A percentile compares a stretch with the other conserved stretches of the same genome.
phyloP scores from a whole-genome alignment of 1,140 invertebrate species.

The Sitodiplosis mosellana region DNA sequence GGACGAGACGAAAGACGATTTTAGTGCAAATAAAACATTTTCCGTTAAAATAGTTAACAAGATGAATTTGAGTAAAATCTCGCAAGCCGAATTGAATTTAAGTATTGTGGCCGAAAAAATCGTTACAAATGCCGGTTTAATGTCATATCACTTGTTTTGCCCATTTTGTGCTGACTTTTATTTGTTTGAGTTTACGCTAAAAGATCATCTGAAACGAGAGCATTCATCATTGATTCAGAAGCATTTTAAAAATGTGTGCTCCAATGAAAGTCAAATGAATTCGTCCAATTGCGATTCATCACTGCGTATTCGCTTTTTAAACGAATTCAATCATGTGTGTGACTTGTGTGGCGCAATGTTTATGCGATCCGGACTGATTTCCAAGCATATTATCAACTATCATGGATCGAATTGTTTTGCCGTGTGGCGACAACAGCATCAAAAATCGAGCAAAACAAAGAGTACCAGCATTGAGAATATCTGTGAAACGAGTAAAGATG shows the following conservation, averaged over 20 bases:
- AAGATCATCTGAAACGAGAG: not conserved
- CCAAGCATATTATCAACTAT: not conserved
- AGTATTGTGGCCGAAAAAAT: not conserved
- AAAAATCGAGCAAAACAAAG: not conserved
- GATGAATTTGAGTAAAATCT: too few species aligned
- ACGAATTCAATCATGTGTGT: not conserved
- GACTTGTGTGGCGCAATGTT: not conserved
- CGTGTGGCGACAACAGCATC: not conserved
- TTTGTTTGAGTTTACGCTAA: constrained; percentile 1
- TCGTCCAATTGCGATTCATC: too few species aligned
- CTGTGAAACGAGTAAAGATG: not conserved
- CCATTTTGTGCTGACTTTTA: not conserved
- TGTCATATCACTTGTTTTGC: not conserved
- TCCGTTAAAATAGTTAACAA: too few species aligned
- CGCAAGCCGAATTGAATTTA: too few species aligned
- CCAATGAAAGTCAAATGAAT: not conserved
- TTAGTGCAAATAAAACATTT: too few species aligned
- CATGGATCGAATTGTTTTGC: not conserved
- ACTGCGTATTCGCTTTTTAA: not conserved
- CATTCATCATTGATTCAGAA: not conserved
- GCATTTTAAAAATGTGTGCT: not conserved
- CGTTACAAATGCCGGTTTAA: not conserved
- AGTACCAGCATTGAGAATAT: not conserved
- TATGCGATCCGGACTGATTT: not conserved
- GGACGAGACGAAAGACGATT: too few species aligned